Conservation (phyloP, 2,888 invertebrate species). For the Altica lythri region DNA sequence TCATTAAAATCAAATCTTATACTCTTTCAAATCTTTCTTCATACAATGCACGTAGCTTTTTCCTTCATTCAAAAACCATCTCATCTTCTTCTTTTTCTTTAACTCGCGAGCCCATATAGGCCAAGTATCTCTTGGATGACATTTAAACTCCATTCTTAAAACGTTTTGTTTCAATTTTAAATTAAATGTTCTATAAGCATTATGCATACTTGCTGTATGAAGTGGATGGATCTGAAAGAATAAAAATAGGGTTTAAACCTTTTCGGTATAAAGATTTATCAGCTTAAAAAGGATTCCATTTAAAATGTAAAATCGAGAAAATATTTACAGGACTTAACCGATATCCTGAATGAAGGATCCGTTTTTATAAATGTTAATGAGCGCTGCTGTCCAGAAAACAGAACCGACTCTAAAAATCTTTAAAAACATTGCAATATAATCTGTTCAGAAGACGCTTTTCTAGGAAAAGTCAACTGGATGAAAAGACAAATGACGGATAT, state of each 20-base stretch:
- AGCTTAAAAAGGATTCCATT: background rate
- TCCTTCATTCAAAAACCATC: conserved; percentile 36
- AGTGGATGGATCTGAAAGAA: conserved; percentile 47
- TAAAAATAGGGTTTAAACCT: background rate
- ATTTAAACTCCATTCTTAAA: conserved; percentile 41
- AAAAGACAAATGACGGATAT: too few species aligned
- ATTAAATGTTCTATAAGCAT: conserved; percentile 45
- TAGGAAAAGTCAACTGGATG: too few species aligned
- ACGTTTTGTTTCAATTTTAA: conserved; percentile 47
- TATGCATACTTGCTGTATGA: conserved; percentile 39
- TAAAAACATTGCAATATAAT: too few species aligned
- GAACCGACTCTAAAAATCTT: background rate
- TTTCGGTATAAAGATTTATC: too few species aligned
- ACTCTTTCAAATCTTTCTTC: conserved; percentile 7
- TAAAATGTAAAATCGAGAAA: background rate
- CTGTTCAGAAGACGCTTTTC: too few species aligned
- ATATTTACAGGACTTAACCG: background rate
- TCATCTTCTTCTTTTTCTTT: conserved; percentile 44
- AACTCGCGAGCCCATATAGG: conserved; percentile 40
- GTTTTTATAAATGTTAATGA: conserved; percentile 1
- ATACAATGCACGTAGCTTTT: conserved; percentile 29
- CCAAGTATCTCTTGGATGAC: conserved; percentile 40
- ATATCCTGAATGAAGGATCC: background rate
- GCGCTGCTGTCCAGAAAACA: background rate
- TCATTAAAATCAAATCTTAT: too few species aligned